These are phyloP conservation scores for Rallus limicola DNA, from an alignment of 2,113 vertebrate genomes.

Conservation along the genomic window DNA sequence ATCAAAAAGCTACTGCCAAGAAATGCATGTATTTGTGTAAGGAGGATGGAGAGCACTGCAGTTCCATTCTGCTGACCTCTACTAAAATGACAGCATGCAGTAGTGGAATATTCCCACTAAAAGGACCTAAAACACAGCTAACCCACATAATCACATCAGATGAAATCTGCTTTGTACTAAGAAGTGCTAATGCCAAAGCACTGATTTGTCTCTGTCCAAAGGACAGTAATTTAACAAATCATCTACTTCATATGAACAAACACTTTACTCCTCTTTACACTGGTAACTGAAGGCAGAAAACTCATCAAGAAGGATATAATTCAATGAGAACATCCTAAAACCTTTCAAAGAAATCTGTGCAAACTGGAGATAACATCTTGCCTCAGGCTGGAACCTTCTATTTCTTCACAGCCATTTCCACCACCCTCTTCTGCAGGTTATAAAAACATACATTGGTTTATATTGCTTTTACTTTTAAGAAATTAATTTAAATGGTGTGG, in stretches of 20 bases:
- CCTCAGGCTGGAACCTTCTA: not conserved
- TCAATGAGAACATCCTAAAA: not conserved
- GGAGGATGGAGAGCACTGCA: not conserved
- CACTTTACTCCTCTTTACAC: not conserved
- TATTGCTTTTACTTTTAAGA: not conserved
- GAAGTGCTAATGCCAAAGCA: not conserved
- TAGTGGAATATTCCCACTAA: not conserved
- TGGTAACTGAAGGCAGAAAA: not conserved
- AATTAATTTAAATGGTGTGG: not conserved
- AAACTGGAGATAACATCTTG: not conserved
- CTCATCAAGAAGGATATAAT: not conserved
- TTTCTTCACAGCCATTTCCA: not conserved
- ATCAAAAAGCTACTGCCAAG: not conserved
- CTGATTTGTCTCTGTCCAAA: not conserved
- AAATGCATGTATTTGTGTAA: not conserved
- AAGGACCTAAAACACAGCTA: not conserved
- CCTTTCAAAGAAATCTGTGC: not conserved
- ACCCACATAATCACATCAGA: not conserved
- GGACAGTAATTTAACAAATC: not conserved
- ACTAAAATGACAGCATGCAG: not conserved
- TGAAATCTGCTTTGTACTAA: not conserved
- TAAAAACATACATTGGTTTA: not conserved
- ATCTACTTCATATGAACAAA: not conserved
- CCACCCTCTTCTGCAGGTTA: not conserved
- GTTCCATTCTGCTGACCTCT: not conserved